Base-by-base conservation (phyloP, 2,797 vertebrate species). In the Neosilurus mollespiculum region DNA sequence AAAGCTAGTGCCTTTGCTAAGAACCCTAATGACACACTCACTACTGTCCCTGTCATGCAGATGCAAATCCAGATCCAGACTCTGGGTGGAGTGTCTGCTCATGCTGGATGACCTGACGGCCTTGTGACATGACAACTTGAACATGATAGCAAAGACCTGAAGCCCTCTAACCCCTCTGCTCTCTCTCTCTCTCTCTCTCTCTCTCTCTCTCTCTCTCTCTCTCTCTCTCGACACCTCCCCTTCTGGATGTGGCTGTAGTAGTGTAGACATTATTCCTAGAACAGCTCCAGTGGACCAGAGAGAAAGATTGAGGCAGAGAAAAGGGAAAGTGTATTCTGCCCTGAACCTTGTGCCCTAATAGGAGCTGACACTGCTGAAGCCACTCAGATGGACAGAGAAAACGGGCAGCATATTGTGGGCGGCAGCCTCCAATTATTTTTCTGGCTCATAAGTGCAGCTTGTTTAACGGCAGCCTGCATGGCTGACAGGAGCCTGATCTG, bases 371-470 rank as follows among this genome's bases (percentile, higher is more conserved):
- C 87, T 89, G 90, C 87, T 91, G 87, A 92, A 92, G 92, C 89
- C 88, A 92, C 91, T 91, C 86, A 87, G 90, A 91, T 88, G 90
- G 90, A 92, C 90, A 73, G 85, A 92, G 87, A 88, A 88, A 90
- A 92, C 88, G 90, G 90, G 91, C 89, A 85, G 87, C 84, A 86
- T 89, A 91, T 92, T 93, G 93, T 89, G 89, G 87, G 88, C 89
- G 84, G 92, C 91, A 93, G 90, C 91, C 89, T 93, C 91, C 94
- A 94, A 94, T 95, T 94, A 94, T 94, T 94, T 94, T 94, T 93
- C 93, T 93, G 92, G 91, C 92, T 93, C 90, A 93, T 94, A 92
- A 93, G 90, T 93, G 90, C 89, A 88, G 90, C 92, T 94, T 92
- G 92, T 94, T 94, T 94, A 92, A 93, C 84, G 88, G 92, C 88